Conservation (phyloP, 2,888 invertebrate species). For the Resseliella maxima region DNA sequence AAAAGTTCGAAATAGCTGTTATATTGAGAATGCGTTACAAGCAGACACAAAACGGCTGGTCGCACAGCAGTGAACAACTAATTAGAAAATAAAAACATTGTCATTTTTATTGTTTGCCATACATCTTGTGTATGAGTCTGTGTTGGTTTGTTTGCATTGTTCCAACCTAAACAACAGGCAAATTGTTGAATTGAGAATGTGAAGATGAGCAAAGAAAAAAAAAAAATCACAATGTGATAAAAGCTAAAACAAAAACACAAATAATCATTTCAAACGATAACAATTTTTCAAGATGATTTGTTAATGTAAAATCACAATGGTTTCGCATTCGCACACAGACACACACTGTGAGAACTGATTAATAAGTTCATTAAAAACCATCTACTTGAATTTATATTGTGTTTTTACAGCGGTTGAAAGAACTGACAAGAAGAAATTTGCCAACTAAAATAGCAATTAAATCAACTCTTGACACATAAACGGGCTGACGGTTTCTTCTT, state of each 20-base stretch:
- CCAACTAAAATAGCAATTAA: neutral
- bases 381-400: neutral
- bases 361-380: conserved; percentile 5
- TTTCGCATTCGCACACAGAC: neutral
- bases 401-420: neutral
- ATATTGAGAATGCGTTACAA: neutral
- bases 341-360: neutral
- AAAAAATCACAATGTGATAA: neutral
- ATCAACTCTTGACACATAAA: neutral
- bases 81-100: conserved; percentile 17
- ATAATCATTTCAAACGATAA: neutral
- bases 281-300: conserved; percentile 29
- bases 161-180: neutral
- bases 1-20: no score
- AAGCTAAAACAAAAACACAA: neutral
- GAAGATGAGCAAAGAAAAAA: neutral
- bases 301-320: neutral
- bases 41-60: neutral
- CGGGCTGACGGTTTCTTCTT: neutral
- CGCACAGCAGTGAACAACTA: neutral
- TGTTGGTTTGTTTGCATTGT: neutral
- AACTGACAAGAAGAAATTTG: neutral
- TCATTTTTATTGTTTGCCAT: conserved; percentile 8
- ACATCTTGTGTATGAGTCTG: neutral
- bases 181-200: no score